Percentiles rank a stretch among this genome's conserved stretches.
Conservation (phyloP, 92 coral and sea anemone species). For the Epizoanthus illoricatus region DNA sequence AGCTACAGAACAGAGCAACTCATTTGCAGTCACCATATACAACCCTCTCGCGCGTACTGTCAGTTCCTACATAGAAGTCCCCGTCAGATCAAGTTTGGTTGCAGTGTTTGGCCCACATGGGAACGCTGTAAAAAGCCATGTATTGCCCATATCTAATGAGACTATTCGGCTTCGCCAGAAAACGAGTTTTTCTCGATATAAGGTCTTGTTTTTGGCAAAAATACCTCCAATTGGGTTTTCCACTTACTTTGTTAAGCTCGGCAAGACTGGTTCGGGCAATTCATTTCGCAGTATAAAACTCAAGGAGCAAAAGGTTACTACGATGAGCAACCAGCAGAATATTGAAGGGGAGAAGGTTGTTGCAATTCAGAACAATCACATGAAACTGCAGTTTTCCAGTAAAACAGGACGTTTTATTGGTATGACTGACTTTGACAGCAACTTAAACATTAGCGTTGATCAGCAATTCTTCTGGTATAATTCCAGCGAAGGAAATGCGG, state of each 20-base stretch:
- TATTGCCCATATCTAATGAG: conserved; percentile 64
- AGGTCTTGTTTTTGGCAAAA: conserved; percentile 66
- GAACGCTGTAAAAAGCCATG: conserved; percentile 55
- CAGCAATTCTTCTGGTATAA: conserved; percentile 95
- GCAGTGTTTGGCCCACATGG: conserved; percentile 76
- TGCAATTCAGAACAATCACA: conserved; percentile 67
- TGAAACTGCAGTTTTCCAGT: conserved; percentile 64
- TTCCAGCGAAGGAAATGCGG: conserved; percentile 63
- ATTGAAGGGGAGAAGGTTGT: conserved; percentile 36
- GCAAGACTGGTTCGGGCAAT: not conserved
- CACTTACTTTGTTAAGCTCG: conserved; percentile 65
- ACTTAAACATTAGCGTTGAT: conserved; percentile 53
- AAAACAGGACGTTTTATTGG: conserved; percentile 77
- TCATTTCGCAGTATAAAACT: not conserved
- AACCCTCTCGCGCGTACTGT: conserved; percentile 84
- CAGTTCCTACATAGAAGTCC: conserved; percentile 65
- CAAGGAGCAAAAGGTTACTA: not conserved
- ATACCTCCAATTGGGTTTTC: conserved; percentile 90
- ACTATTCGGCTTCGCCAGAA: conserved; percentile 66
- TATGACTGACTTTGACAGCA: conserved; percentile 71
- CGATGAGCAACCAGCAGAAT: not conserved
- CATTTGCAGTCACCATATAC: conserved; percentile 81
- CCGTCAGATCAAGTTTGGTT: conserved; percentile 56
- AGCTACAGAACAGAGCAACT: conserved; percentile 66
- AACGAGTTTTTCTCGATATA: conserved; percentile 66